A percentile compares a stretch with the other conserved stretches of the same genome.
Evolutionary conservation across 2,113 vertebrate species (phyloP).

Genomic region (Neofelis nebulosa): DNA sequence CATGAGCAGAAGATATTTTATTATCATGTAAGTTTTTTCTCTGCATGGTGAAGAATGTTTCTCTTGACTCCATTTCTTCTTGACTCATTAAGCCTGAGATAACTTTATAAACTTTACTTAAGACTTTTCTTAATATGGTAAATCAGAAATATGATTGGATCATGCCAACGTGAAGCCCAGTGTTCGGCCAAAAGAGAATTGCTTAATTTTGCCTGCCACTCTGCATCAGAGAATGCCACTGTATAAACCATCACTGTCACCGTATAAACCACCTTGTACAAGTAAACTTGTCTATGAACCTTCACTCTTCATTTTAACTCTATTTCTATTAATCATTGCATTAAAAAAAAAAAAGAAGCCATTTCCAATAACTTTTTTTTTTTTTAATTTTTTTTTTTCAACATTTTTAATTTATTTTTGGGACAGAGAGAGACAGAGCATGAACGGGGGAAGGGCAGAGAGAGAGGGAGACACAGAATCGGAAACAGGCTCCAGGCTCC

Average conservation of each 20-base stretch:
- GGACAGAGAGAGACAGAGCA: too few species aligned
- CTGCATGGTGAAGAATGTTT: neutral
- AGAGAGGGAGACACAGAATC: too few species aligned
- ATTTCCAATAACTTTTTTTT: neutral
- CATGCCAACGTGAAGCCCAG: neutral
- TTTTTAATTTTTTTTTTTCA: too few species aligned
- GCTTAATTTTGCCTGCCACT: constrained; percentile 48
- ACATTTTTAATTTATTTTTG: too few species aligned
- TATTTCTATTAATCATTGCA: constrained; percentile 57
- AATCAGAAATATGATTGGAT: constrained; percentile 31
- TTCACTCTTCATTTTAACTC: constrained; percentile 60
- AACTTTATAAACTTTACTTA: constrained; percentile 20
- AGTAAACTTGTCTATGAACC: constrained; percentile 36
- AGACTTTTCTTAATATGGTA: constrained; percentile 54
- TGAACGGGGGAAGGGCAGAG: too few species aligned
- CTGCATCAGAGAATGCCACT: constrained; percentile 18
- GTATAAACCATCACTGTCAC: constrained; percentile 60
- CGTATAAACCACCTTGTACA: neutral
- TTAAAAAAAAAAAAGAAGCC: neutral
- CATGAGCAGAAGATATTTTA: neutral
- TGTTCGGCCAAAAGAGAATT: constrained; percentile 61
- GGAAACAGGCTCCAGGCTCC: too few species aligned
- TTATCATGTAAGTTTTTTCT: neutral
- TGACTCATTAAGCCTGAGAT: neutral
- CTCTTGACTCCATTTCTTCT: neutral